These are phyloP conservation scores for Lytechinus pictus DNA, from an alignment of 35 echinoderm and acorn worm genomes.

Conservation along the genomic window DNA sequence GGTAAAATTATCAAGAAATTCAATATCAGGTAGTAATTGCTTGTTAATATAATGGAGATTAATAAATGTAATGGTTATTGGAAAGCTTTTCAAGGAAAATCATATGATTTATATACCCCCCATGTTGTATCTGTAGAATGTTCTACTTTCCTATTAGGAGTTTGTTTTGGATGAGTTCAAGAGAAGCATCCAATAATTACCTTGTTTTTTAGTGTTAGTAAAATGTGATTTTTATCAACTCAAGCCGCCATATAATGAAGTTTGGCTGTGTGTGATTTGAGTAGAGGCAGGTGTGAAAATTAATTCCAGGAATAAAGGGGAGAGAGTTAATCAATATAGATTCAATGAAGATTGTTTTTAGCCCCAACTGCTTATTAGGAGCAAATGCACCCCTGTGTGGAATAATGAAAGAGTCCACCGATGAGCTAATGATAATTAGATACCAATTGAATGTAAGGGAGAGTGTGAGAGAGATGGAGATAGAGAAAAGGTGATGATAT, in stretches of 20 bases:
- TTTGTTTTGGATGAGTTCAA: background rate
- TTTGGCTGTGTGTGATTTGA: background rate
- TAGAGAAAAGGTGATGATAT: background rate
- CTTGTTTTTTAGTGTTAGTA: background rate
- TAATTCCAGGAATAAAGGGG: background rate
- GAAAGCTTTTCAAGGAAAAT: background rate
- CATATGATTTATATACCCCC: background rate
- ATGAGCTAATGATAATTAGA: background rate
- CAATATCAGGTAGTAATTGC: background rate
- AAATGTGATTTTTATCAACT: background rate
- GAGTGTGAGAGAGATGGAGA: background rate
- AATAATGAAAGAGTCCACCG: constrained; percentile 24
- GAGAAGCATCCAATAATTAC: background rate
- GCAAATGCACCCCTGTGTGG: background rate
- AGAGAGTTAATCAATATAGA: constrained; percentile 21
- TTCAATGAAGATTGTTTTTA: background rate
- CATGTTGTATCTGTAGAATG: background rate
- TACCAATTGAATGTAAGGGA: constrained; percentile 16
- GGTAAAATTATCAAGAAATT: too few species aligned
- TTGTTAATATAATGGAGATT: background rate
- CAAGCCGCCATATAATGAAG: background rate
- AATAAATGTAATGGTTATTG: background rate
- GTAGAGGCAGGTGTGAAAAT: background rate
- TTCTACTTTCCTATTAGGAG: background rate
- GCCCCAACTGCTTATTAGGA: background rate